Evolutionary conservation across 1,140 invertebrate genomes (phyloP).

Genomic region (Penaeus chinensis): DNA sequence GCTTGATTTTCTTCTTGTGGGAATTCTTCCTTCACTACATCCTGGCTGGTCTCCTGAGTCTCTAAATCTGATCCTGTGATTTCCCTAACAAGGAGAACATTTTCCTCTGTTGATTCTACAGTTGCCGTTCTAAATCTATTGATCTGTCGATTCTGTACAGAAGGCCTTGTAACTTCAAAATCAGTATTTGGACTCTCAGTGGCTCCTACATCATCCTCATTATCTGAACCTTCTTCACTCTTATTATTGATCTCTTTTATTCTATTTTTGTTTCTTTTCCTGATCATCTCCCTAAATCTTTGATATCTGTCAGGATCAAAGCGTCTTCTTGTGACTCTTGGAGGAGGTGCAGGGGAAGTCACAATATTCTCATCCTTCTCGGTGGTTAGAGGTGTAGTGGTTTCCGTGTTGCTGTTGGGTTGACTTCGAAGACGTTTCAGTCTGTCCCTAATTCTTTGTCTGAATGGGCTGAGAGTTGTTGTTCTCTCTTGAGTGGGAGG

Average conservation of each 20-base stretch:
- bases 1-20: background rate
- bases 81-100: constrained; percentile 42
- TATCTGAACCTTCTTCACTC: background rate
- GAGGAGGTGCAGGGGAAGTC: background rate
- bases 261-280: constrained; percentile 15
- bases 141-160: background rate
- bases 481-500: background rate
- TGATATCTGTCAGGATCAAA: constrained; percentile 19
- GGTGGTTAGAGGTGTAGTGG: background rate
- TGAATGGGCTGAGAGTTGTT: constrained; percentile 41
- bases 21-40: constrained; percentile 1
- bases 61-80: constrained; percentile 41
- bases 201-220: background rate
- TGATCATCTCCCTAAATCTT: constrained; percentile 24
- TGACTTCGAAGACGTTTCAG: constrained; percentile 34
- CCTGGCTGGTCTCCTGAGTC: constrained; percentile 32
- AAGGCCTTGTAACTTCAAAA: background rate
- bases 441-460: constrained; percentile 34
- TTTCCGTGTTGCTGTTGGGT: background rate
- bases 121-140: constrained; percentile 27
- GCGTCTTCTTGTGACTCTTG: background rate
- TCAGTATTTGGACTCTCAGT: background rate
- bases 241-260: too few species aligned
- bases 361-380: background rate
- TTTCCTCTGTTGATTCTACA: constrained; percentile 12